Base-by-base conservation (phyloP, 2,113 vertebrate genomes). In the Pionites leucogaster region DNA sequence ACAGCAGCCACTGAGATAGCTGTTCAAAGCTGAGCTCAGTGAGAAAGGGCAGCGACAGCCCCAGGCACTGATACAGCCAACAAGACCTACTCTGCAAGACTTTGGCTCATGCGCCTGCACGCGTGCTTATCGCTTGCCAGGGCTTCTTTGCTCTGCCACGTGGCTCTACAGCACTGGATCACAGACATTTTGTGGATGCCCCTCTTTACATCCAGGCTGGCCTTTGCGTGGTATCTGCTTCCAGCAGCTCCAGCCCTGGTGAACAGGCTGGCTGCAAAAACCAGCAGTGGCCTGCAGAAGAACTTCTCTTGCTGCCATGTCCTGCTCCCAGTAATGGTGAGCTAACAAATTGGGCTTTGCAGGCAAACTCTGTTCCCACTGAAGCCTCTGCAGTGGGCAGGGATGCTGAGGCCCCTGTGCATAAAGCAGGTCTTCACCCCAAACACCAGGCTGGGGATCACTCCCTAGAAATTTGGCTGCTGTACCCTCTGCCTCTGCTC, bases 51-150 rank as follows among this genome's bases (percentile, higher is more conserved):
- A 69, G 42, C 2, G 8, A 39, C 47, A 44, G 63, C 28, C 24
- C 55, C 1, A 0, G 55, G 46, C 47, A 27, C 55, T 3, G 8
- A 17, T 7, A 59, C 0, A 0, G 42, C 17, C 2, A 4, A 39
- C 2, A 13, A 84, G 35, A 74, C 24, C 11, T 11, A 29, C 17
- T 49, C 7, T 7, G 35, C 47, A 31, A 44, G 47, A 44, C 14
- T 69, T 53, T 0, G 7, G 52, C 27, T 89, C 41, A 22, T 0
- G 3, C 0, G 4, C 8, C 67, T 37, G 22, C n/a, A 17, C 1
- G 3, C 41, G 39, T 6, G 35, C 42, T 29, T 53, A 69, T 9
- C 27, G 35, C 81, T 69, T 57, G 47, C 75, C 68, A 35, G 35
- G 35, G 19, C 19, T 37, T 12, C 47, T 39, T 41, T 22, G 44